These are phyloP conservation scores for Amphimallon solstitiale DNA, from an alignment of 2,888 invertebrate genomes.

Conservation along the genomic window DNA sequence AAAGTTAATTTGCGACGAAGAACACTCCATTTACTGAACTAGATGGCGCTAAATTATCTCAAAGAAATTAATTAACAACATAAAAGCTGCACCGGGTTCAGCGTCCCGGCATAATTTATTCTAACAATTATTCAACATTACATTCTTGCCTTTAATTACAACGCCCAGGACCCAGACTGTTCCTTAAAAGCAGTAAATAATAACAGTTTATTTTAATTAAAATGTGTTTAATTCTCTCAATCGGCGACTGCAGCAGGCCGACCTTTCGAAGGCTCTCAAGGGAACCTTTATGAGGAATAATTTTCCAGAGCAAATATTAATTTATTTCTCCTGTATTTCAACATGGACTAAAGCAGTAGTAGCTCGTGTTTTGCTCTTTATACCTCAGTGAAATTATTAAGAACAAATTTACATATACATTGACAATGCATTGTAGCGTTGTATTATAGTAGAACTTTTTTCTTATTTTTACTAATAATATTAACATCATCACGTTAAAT, in stretches of 20 bases:
- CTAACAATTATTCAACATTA: slow-evolving; percentile 36
- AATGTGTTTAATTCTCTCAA: slow-evolving; percentile 38
- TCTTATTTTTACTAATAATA: no score
- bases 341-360: no score
- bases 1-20: no score
- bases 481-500: no score
- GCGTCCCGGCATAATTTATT: slow-evolving; percentile 32
- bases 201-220: slow-evolving; percentile 39
- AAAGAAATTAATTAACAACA: slow-evolving; percentile 36
- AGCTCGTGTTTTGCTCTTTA: no score
- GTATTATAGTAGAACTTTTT: no score
- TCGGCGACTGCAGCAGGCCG: slow-evolving; percentile 29
- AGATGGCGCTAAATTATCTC: slow-evolving; percentile 34
- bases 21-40: slow-evolving; percentile 1
- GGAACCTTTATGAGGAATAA: slow-evolving; percentile 28
- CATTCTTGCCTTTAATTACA: slow-evolving; percentile 35
- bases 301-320: slow-evolving; percentile 10
- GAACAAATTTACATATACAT: no score
- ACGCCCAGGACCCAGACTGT: neutral
- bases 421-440: no score
- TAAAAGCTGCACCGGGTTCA: slow-evolving; percentile 23
- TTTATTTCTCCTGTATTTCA: neutral
- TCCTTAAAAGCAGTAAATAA: slow-evolving; percentile 35
- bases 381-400: no score
- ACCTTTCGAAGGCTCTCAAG: slow-evolving; percentile 17